phyloP scores from a whole-genome alignment of 2,888 invertebrate species.

The Watsonalla binaria region DNA sequence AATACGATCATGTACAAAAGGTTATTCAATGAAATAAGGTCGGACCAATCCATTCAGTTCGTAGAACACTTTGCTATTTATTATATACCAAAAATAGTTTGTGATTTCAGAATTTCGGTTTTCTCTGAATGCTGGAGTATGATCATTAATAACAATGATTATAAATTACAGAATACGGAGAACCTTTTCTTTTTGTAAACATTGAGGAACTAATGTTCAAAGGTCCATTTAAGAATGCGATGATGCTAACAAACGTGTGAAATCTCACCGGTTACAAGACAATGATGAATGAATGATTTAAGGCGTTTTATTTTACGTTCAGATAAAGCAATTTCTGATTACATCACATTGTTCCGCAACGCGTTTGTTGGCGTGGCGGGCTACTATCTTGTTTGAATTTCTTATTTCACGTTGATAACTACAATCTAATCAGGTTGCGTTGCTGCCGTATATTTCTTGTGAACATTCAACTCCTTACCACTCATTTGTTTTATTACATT shows the following conservation, averaged over 20 bases:
- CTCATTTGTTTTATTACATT: background rate
- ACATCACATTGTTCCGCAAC: constrained; percentile 20
- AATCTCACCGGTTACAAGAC: constrained; percentile 31
- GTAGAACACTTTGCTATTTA: background rate
- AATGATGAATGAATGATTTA: constrained; percentile 29
- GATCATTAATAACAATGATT: no score
- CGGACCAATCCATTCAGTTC: background rate
- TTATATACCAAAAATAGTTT: background rate
- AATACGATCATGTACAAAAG: background rate
- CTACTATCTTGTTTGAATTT: background rate
- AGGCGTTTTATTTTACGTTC: constrained; percentile 18
- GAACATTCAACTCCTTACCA: background rate
- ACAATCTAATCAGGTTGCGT: constrained; percentile 7
- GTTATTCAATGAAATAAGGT: background rate
- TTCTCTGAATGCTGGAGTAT: no score
- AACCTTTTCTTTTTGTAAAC: no score
- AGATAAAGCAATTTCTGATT: constrained; percentile 31
- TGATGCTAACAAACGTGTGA: constrained; percentile 25
- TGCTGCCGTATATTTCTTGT: background rate
- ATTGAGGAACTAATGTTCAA: no score
- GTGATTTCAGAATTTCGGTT: background rate
- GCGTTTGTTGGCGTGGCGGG: background rate
- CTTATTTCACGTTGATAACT: constrained; percentile 11
- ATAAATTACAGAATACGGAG: no score
- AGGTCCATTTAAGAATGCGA: constrained; percentile 9